Evolutionary conservation across 2,797 vertebrate genomes (phyloP), one percentile per base, ranked within the genome.

Genomic region (Phoeniculus purpureus): DNA sequence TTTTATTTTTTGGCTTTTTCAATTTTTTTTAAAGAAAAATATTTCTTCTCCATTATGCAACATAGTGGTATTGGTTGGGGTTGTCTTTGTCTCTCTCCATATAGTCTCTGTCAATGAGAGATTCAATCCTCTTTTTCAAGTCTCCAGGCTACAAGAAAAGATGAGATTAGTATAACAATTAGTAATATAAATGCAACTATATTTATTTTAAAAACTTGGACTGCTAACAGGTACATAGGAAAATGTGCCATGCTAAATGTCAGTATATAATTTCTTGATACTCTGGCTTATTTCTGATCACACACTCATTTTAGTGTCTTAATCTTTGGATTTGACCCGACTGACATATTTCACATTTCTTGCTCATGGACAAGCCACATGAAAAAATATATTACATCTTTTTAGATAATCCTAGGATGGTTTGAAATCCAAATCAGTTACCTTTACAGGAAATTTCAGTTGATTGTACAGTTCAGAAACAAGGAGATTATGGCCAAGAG

Each of bases 21-120:
- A 66, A 92, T 90, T 18, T 43, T 23, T 31, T 81, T 71, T 17
- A 2, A 61, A 73, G 85, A 93, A 92, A 93, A 87, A 31, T 58
- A n/a, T 71, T 76, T 67, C 52, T 27, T 62, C 54, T 43, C 67
- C 55, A 61, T 99, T 98, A 99, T 92, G 99, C 99, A 97, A 99
- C 98, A 55, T 99, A 99, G 97, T 99, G 98, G 97, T 99, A 99
- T 96, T 99, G 98, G 95, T 99, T 99, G 6, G 99, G 98, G 89
- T 98, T 99, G 97, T 99, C 98, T 97, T 98, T 99, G 96, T 99
- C 98, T 73, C 98, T 98, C 86, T 99, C 98, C 99, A 99, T 99
- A 96, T 99, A 99, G 97, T 99, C 99, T 98, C 99, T 98, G 96
- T 99, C 99, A 96, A 99, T 99, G 80, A 99, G 98, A 25, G 99